Conservation (phyloP, 2,113 vertebrate species). For the Brachionichthys hirsutus region DNA sequence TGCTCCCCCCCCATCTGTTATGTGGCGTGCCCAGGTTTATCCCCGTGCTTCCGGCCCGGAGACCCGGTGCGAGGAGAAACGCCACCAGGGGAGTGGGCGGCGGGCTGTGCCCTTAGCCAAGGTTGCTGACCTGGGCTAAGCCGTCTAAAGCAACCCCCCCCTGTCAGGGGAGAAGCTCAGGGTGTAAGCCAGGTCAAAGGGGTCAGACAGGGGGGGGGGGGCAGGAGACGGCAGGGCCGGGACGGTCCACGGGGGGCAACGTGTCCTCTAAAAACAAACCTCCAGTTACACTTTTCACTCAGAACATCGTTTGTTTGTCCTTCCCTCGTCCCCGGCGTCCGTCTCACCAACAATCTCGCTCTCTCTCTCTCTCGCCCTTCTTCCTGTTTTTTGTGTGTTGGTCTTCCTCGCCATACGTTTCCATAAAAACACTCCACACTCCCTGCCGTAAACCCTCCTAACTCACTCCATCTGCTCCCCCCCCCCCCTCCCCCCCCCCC, state of each 20-base stretch:
- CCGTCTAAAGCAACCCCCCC: slow-evolving; percentile 73
- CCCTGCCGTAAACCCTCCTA: slow-evolving; percentile 11
- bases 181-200: slow-evolving; percentile 63
- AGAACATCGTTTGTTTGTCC: slow-evolving; percentile 69
- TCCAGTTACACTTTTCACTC: slow-evolving; percentile 69
- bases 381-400: slow-evolving; percentile 11
- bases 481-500: slow-evolving; percentile 4
- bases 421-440: slow-evolving; percentile 51
- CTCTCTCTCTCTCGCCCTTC: slow-evolving; percentile 30
- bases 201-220: slow-evolving; percentile 63
- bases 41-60: slow-evolving; percentile 29
- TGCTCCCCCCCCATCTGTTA: slow-evolving; percentile 10
- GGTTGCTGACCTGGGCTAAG: slow-evolving; percentile 76
- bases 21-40: slow-evolving; percentile 31
- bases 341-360: slow-evolving; percentile 47
- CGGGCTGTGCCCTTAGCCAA: slow-evolving; percentile 72
- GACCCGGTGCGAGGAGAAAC: slow-evolving; percentile 42
- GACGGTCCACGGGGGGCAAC: slow-evolving; percentile 52
- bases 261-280: slow-evolving; percentile 74
- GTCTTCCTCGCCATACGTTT: slow-evolving; percentile 19
- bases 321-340: slow-evolving; percentile 51
- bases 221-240: slow-evolving; percentile 41
- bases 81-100: slow-evolving; percentile 41
- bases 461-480: slow-evolving; percentile 32
- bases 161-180: slow-evolving; percentile 67